Evolutionary conservation across 2,797 vertebrate genomes (phyloP).

Genomic region (Syncerus caffer): DNA sequence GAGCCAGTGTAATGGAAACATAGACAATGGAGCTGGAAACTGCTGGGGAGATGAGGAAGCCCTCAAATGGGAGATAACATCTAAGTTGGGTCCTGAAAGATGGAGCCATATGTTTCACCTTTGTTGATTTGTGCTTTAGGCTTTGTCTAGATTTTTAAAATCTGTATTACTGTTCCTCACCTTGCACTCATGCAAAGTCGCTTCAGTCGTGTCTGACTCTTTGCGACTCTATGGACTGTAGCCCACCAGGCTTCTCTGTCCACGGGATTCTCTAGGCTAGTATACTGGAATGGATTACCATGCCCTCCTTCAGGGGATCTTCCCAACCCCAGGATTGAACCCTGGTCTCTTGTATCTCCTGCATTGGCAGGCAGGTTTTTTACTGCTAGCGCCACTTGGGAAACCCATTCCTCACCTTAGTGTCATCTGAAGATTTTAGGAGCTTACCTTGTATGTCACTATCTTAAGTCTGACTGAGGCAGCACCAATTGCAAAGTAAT

Average conservation of each 20-base stretch:
- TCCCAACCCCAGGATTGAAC: background rate
- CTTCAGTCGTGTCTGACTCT: background rate
- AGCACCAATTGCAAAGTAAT: background rate
- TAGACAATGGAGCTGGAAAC: background rate
- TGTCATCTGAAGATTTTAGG: background rate
- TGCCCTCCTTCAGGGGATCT: background rate
- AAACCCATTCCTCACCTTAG: background rate
- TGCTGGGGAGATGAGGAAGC: background rate
- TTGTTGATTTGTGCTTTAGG: background rate
- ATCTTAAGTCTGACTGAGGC: background rate
- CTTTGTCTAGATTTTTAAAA: conserved; percentile 25
- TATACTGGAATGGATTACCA: background rate
- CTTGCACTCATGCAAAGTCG: background rate
- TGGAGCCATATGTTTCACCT: background rate
- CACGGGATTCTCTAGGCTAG: background rate
- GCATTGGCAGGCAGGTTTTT: background rate
- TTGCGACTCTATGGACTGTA: background rate
- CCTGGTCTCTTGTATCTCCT: background rate
- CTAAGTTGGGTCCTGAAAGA: background rate
- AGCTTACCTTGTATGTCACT: background rate
- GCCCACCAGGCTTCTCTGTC: background rate
- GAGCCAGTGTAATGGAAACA: background rate
- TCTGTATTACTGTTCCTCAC: background rate
- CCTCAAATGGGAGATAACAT: background rate
- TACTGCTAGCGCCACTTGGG: background rate